phyloP scores from a whole-genome alignment of 2,113 vertebrate species.

The Triplophysa tibetana region DNA sequence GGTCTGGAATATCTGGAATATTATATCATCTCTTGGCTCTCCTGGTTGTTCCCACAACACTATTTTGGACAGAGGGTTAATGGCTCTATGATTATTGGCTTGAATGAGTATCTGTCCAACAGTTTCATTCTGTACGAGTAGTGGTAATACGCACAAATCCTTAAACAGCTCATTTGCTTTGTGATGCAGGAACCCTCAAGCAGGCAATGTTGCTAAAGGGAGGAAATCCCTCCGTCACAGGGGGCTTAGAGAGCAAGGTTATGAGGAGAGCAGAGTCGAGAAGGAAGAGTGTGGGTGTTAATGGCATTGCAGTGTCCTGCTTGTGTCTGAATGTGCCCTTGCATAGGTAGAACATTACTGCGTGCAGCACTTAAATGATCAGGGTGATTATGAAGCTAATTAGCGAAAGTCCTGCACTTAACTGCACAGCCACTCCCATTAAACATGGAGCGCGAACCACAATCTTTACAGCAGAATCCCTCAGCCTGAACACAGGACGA shows the following conservation, averaged over 20 bases:
- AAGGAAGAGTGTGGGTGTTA: neutral
- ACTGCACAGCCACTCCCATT: constrained; percentile 75
- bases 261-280: constrained; percentile 24
- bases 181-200: constrained; percentile 31
- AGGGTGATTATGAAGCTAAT: constrained; percentile 83
- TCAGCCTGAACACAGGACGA: constrained; percentile 44
- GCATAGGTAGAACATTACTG: constrained; percentile 59
- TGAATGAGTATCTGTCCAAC: constrained; percentile 45
- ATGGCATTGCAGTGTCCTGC: constrained; percentile 32
- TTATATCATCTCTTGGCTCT: constrained; percentile 35
- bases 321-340: constrained; percentile 40
- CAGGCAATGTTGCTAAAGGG: constrained; percentile 61
- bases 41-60: constrained; percentile 39
- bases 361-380: constrained; percentile 75
- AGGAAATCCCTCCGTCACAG: constrained; percentile 64
- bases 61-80: constrained; percentile 27
- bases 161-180: constrained; percentile 70
- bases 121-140: constrained; percentile 53
- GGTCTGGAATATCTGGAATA: neutral
- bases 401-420: constrained; percentile 74
- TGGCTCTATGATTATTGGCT: constrained; percentile 48
- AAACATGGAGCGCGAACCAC: constrained; percentile 64
- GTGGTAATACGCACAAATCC: constrained; percentile 65
- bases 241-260: constrained; percentile 20
- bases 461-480: constrained; percentile 73